A percentile compares a stretch with the other conserved stretches of the same genome.
phyloP scores from a whole-genome alignment of 2,113 vertebrate species.

The Himantopus leucocephalus region DNA sequence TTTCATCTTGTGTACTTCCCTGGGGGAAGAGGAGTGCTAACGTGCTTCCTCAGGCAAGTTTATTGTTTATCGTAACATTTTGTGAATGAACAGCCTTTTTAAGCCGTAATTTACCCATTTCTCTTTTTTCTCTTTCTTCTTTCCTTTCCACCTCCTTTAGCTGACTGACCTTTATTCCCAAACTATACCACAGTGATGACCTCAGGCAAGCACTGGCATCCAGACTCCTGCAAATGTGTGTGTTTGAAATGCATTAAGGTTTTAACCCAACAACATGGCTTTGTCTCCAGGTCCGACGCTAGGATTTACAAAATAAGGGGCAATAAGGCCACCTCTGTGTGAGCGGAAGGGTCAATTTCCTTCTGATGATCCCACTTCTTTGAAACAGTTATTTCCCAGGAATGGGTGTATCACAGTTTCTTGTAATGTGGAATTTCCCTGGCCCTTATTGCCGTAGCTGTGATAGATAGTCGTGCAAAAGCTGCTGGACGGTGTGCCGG shows the following conservation, averaged over 20 bases:
- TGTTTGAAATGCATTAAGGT: not conserved
- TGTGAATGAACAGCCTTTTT: not conserved
- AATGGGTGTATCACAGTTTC: not conserved
- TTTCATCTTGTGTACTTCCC: not conserved
- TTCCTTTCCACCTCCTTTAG: not conserved
- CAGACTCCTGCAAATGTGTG: accelerated
- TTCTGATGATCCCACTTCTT: not conserved
- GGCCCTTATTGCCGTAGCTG: not conserved
- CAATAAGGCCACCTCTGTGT: not conserved
- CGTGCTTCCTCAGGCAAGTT: not conserved
- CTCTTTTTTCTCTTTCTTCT: not conserved
- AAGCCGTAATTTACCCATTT: not conserved
- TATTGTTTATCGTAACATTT: not conserved
- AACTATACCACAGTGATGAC: not conserved
- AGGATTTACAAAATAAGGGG: not conserved
- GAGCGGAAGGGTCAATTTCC: not conserved
- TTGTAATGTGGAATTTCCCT: not conserved
- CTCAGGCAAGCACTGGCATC: not conserved
- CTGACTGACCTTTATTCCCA: not conserved
- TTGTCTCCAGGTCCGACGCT: not conserved
- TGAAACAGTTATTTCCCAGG: not conserved
- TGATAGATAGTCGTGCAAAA: not conserved
- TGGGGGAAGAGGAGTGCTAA: not conserved
- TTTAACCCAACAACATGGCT: not conserved
- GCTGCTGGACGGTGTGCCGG: not conserved